phyloP scores from a whole-genome alignment of 2,797 vertebrate species.

The Danionella dracula region DNA sequence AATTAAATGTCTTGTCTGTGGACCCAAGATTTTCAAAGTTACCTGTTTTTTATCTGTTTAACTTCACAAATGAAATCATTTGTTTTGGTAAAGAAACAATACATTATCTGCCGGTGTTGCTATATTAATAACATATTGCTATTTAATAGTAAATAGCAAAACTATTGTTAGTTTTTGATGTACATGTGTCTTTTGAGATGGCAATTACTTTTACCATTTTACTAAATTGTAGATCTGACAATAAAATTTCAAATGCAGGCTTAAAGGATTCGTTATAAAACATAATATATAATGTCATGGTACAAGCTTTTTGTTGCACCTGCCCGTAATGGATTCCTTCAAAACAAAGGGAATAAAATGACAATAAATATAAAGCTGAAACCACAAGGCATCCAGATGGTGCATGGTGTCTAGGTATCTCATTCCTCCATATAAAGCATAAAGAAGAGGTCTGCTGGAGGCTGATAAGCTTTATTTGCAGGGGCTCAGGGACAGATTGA shows the following conservation, averaged over 20 bases:
- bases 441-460: conserved; percentile 17
- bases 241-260: neutral
- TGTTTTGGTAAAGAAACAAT: no score
- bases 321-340: neutral
- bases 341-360: neutral
- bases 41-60: no score
- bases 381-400: neutral
- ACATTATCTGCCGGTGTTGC: no score
- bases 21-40: no score
- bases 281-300: neutral
- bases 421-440: conserved; percentile 14
- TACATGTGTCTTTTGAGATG: no score
- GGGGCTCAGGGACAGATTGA: conserved; percentile 24
- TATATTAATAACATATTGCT: no score
- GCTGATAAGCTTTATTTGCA: conserved; percentile 24
- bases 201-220: no score
- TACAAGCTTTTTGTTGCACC: neutral
- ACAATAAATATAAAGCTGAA: neutral
- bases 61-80: no score
- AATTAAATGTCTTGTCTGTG: no score
- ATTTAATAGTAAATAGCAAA: no score
- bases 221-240: no score
- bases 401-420: neutral
- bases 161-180: no score
- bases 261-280: neutral